Percentiles rank a stretch among this genome's conserved stretches.
Conservation (phyloP, 2,113 vertebrate genomes). For the Oncorhynchus gorbuscha region DNA sequence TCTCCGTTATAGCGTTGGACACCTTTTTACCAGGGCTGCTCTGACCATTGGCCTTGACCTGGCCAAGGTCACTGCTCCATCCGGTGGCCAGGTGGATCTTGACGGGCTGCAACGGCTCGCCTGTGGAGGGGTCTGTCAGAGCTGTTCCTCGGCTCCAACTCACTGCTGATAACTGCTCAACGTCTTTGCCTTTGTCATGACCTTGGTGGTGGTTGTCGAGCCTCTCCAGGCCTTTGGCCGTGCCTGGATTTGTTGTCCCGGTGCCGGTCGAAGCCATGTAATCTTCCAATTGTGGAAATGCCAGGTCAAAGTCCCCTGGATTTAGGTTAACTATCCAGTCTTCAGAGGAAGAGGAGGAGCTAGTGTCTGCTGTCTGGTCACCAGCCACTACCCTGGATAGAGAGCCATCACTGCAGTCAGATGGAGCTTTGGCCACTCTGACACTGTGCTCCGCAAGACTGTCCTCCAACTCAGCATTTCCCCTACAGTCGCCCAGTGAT, state of each 20-base stretch:
- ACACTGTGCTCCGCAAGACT: not conserved
- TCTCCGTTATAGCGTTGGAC: conserved; percentile 79
- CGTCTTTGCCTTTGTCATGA: conserved; percentile 33
- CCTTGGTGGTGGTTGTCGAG: not conserved
- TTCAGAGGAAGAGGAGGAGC: conserved; percentile 71
- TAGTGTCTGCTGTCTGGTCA: conserved; percentile 56
- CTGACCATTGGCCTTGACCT: conserved; percentile 36
- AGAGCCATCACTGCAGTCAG: conserved; percentile 1
- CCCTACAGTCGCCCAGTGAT: not conserved
- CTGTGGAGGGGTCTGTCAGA: conserved; percentile 62
- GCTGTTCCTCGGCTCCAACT: conserved; percentile 85
- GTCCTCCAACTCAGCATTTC: not conserved
- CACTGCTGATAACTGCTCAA: conserved; percentile 72
- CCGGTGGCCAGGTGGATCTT: conserved; percentile 69
- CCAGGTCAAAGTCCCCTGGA: conserved; percentile 39
- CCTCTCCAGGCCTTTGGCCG: conserved; percentile 3
- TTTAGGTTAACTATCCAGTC: conserved; percentile 65
- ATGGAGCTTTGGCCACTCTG: not conserved
- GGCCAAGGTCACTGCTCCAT: conserved; percentile 5
- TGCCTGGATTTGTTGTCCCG: not conserved
- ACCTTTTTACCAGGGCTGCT: conserved; percentile 58
- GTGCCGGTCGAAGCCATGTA: conserved; percentile 27
- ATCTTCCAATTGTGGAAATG: conserved; percentile 46
- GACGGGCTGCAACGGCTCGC: conserved; percentile 81
- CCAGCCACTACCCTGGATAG: not conserved